Evolutionary conservation across 2,888 invertebrate species (phyloP).

Genomic region (Trissolcus japonicus): DNA sequence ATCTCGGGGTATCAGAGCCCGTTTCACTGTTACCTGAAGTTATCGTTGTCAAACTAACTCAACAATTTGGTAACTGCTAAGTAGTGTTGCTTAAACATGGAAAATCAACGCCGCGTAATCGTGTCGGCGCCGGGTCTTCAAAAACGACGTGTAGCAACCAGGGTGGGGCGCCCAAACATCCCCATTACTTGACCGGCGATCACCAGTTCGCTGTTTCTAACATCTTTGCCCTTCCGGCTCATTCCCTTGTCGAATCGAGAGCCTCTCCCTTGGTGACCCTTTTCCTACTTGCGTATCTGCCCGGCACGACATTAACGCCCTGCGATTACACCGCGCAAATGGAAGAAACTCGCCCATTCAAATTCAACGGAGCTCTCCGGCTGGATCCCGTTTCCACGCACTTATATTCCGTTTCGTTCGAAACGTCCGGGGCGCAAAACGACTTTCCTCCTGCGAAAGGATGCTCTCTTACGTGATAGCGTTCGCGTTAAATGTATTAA

Average conservation of each 20-base stretch:
- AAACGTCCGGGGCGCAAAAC: constrained; percentile 55
- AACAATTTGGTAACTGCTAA: constrained; percentile 55
- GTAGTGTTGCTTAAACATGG: constrained; percentile 40
- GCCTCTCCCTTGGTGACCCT: constrained; percentile 15
- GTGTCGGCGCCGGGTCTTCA: constrained; percentile 11
- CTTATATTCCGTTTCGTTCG: constrained; percentile 56
- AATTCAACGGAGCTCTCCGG: constrained; percentile 65
- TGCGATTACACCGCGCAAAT: constrained; percentile 65
- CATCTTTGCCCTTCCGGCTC: constrained; percentile 39
- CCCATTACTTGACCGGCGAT: constrained; percentile 51
- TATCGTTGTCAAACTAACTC: constrained; percentile 57
- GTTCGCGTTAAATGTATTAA: constrained; percentile 58
- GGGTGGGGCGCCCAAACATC: constrained; percentile 17
- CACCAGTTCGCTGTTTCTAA: constrained; percentile 36
- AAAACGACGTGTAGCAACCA: constrained; percentile 31
- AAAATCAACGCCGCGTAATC: constrained; percentile 15
- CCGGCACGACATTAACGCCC: constrained; percentile 64
- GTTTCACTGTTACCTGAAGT: constrained; percentile 45
- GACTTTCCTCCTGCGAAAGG: constrained; percentile 52
- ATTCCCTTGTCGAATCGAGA: constrained; percentile 31
- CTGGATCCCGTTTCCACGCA: constrained; percentile 59
- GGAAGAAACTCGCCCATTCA: constrained; percentile 66
- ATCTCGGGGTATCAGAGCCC: constrained; percentile 46
- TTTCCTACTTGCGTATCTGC: constrained; percentile 45
- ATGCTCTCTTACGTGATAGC: constrained; percentile 47